phyloP scores from a whole-genome alignment of 2,888 invertebrate species.

The Polydrusus cervinus region DNA sequence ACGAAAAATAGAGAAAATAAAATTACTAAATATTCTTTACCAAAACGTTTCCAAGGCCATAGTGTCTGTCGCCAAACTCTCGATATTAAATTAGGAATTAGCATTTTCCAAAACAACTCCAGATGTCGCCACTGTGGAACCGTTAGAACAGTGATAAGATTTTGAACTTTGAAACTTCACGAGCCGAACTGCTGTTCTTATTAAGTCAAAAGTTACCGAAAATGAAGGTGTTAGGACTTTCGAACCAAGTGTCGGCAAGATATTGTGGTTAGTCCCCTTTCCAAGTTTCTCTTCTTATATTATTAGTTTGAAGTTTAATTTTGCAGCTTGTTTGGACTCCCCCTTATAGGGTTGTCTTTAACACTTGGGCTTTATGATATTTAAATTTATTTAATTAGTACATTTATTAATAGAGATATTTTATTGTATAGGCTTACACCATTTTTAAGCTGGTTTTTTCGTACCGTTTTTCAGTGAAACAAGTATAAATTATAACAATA shows the following conservation, averaged over 20 bases:
- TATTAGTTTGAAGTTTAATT: slow-evolving; percentile 39
- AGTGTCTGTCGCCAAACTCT: slow-evolving; percentile 6
- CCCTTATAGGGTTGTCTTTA: slow-evolving; percentile 31
- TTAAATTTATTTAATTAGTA: slow-evolving; percentile 29
- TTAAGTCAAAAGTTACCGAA: slow-evolving; percentile 53
- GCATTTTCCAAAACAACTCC: slow-evolving; percentile 46
- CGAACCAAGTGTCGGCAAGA: slow-evolving; percentile 46
- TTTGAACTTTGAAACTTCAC: slow-evolving; percentile 46
- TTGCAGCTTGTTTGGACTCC: slow-evolving; percentile 29
- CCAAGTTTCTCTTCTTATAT: slow-evolving; percentile 36
- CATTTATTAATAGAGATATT: not conserved
- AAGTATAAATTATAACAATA: no score
- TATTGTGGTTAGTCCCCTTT: slow-evolving; percentile 46
- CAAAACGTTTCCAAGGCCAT: not conserved
- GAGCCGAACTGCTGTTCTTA: slow-evolving; percentile 38
- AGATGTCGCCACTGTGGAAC: slow-evolving; percentile 36
- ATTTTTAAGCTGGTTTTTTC: no score
- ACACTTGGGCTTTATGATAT: slow-evolving; percentile 28
- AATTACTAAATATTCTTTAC: not conserved
- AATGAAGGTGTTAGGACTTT: slow-evolving; percentile 44
- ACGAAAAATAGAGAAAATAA: no score
- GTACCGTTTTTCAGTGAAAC: no score
- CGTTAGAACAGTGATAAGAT: slow-evolving; percentile 52
- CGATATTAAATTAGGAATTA: slow-evolving; percentile 44
- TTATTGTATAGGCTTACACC: not conserved